phyloP scores from a whole-genome alignment of 2,888 invertebrate genomes.

The Limnephilus auricula region DNA sequence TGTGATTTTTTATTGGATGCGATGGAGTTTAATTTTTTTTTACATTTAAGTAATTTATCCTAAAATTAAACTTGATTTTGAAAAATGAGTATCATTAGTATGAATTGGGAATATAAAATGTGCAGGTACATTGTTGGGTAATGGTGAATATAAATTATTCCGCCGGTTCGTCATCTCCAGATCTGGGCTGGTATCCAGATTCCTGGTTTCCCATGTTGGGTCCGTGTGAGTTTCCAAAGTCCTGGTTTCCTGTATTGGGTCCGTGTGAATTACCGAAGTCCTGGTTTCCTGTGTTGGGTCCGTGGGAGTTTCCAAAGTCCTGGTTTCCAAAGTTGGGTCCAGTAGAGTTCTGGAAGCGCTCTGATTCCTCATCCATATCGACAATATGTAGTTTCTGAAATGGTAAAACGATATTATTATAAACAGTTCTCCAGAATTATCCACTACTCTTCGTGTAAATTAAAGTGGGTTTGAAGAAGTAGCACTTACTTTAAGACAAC shows the following conservation, averaged over 20 bases:
- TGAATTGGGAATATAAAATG: neutral
- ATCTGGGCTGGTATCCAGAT: neutral
- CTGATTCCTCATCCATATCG: slow-evolving; percentile 40
- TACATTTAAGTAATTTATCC: no score
- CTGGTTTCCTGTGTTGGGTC: slow-evolving; percentile 20
- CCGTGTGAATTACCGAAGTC: slow-evolving; percentile 36
- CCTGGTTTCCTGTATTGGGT: slow-evolving; percentile 35
- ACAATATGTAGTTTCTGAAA: slow-evolving; percentile 36
- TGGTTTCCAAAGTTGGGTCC: slow-evolving; percentile 36
- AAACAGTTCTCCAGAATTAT: neutral
- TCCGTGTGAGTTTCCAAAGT: slow-evolving; percentile 51
- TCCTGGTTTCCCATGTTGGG: slow-evolving; percentile 20
- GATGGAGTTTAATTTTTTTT: no score
- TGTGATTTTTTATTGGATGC: no score
- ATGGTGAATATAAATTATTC: neutral
- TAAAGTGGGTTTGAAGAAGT: neutral
- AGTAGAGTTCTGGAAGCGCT: slow-evolving; percentile 24
- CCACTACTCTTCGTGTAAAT: neutral
- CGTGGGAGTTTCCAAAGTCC: slow-evolving; percentile 33
- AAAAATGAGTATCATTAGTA: neutral
- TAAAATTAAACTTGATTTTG: neutral
- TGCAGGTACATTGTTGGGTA: neutral
- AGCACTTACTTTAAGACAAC: slow-evolving; percentile 31
- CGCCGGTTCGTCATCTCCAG: neutral
- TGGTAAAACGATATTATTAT: neutral